Evolutionary conservation across 2,113 vertebrate genomes (phyloP), one percentile per base, ranked within the genome.

Genomic region (Ictalurus punctatus): DNA sequence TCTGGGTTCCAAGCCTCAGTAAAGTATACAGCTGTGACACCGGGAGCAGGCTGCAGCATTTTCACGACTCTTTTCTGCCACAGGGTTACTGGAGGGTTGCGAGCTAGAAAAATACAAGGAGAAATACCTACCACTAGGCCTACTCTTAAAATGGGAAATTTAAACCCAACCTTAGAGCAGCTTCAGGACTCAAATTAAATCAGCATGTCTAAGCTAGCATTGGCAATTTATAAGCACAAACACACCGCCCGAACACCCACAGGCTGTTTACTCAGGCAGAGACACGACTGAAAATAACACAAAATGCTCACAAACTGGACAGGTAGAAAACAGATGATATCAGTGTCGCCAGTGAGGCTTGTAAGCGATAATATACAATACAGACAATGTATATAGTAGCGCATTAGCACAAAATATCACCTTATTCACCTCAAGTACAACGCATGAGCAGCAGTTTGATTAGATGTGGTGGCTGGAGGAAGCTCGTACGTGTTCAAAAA

Each of bases 171-270:
- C 74, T 48, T 58, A 52, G 30, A 83, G 83, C 25, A 58, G 86
- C 69, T 87, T 59, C 30, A 67, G 65, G 74, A 65, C 76, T 30
- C 63, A 54, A 82, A 91, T 91, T 90, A 58, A 89, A 87, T 87
- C 88, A 79, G 7, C 13, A 67, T 78, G 4, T 27, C 80, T 88
- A 81, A 85, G 87, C 71, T 83, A 83, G 21, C 58, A 83, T 16
- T 79, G 67, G 71, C 2, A 65, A 59, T 89, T 87, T 61, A 83
- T 85, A 86, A 80, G 84, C 44, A 58, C 54, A n/a, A 89, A 87
- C 63, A 34, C 40, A 52, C 52, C 48, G 48, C 44, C 44, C 34
- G 17, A 40, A 54, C 59, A 30, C 67, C 79, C 76, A 69, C 54
- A 52, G 87, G 58, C 58, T 84, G 87, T 84, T 88, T 88, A 84